Evolutionary conservation across 64 coral and sea anemone species (phyloP).

Genomic region (Astreopora myriophthalma): DNA sequence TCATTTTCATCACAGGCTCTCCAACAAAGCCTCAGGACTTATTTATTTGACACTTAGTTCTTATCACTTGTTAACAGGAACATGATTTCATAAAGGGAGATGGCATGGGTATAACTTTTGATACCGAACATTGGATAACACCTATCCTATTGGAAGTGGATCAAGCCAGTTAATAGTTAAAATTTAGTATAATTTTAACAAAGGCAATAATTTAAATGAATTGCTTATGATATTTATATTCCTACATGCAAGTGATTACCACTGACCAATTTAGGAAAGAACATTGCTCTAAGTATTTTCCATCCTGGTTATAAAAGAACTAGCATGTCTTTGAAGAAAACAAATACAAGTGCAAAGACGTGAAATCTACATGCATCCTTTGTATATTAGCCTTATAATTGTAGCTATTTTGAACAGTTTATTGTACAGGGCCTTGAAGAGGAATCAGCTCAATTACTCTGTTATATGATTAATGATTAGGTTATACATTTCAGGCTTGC

Average conservation of each 20-base stretch:
- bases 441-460: too few relatives aligned
- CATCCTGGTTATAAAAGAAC: background rate
- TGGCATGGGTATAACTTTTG: background rate
- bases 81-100: slow-evolving; percentile 27
- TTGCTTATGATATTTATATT: background rate
- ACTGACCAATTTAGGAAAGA: background rate
- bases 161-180: background rate
- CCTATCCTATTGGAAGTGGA: slow-evolving; percentile 22
- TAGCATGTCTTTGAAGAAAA: background rate
- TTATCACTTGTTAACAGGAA: background rate
- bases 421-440: too few relatives aligned
- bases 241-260: background rate
- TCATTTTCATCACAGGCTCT: too few relatives aligned
- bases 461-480: too few relatives aligned
- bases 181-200: background rate
- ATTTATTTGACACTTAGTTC: background rate
- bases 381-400: too few relatives aligned
- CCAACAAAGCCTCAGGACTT: background rate
- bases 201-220: background rate
- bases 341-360: background rate
- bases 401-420: too few relatives aligned
- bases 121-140: slow-evolving; percentile 22
- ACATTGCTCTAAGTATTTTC: background rate
- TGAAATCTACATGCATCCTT: background rate
- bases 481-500: too few relatives aligned